phyloP scores from a whole-genome alignment of 2,113 vertebrate genomes.

The Benitochromis conjunctus region DNA sequence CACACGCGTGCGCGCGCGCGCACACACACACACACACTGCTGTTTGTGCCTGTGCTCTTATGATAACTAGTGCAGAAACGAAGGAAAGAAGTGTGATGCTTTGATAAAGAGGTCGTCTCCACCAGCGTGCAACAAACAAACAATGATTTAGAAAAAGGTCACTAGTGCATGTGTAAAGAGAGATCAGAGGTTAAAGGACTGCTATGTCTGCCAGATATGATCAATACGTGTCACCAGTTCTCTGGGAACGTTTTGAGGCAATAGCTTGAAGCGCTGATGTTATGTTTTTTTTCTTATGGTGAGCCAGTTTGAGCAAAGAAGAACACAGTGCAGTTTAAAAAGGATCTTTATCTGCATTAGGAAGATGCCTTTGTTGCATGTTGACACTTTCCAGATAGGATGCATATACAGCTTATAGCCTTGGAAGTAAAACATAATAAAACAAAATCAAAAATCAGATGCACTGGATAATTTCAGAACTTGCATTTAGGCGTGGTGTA shows the following conservation, averaged over 20 bases:
- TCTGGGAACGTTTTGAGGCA: not conserved
- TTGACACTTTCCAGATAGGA: not conserved
- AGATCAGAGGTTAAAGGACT: not conserved
- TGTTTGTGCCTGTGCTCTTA: not conserved
- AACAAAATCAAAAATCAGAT: not conserved
- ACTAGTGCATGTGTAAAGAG: not conserved
- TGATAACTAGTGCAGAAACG: constrained; percentile 21
- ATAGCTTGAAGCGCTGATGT: not conserved
- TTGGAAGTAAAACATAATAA: not conserved
- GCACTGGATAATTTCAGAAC: not conserved
- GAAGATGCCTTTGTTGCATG: not conserved
- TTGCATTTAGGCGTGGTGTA: not conserved
- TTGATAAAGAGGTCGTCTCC: constrained; percentile 16
- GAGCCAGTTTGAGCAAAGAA: not conserved
- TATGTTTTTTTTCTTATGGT: not conserved
- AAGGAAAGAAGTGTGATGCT: not conserved
- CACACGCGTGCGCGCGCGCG: not conserved
- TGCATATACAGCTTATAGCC: not conserved
- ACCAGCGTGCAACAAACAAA: not conserved
- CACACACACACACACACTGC: not conserved
- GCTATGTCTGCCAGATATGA: not conserved
- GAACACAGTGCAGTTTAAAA: not conserved
- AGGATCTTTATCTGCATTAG: not conserved
- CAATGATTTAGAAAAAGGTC: not conserved
- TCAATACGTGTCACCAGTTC: not conserved